These are phyloP conservation scores for Lamprotornis superbus DNA, from an alignment of 2,113 vertebrate species.

Conservation along the genomic window DNA sequence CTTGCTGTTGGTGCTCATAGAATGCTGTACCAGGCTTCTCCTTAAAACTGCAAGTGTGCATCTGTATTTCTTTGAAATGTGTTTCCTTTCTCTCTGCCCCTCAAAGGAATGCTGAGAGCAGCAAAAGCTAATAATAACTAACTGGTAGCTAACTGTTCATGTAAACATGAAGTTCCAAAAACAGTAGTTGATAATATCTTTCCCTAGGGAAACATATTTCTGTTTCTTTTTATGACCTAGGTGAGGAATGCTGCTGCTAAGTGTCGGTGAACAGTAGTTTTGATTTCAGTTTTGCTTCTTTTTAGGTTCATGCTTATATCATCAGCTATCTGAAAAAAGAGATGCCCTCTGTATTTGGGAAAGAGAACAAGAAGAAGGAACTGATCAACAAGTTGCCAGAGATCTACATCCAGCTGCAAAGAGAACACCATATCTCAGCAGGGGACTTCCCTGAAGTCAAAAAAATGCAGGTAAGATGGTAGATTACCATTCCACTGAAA, in stretches of 20 bases:
- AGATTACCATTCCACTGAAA: not conserved
- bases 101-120: not conserved
- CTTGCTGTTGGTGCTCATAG: not conserved
- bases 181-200: not conserved
- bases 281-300: not conserved
- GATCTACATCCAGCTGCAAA: constrained; percentile 89
- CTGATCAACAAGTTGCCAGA: constrained; percentile 89
- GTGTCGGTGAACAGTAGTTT: not conserved
- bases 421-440: constrained; percentile 92
- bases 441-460: constrained; percentile 93
- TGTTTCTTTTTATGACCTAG: not conserved
- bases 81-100: not conserved
- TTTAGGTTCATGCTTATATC: constrained; percentile 96
- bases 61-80: not conserved
- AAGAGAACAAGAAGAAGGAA: constrained; percentile 94
- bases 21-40: not conserved
- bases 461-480: constrained; percentile 90
- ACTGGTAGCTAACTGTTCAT: not conserved
- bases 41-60: not conserved
- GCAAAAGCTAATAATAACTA: not conserved
- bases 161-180: not conserved
- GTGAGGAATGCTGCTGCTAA: not conserved
- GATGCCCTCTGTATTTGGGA: constrained; percentile 94
- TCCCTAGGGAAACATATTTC: not conserved
- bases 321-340: constrained; percentile 96